These are phyloP conservation scores for Cantharis lateralis DNA, from an alignment of 2,888 invertebrate genomes.

Conservation along the genomic window DNA sequence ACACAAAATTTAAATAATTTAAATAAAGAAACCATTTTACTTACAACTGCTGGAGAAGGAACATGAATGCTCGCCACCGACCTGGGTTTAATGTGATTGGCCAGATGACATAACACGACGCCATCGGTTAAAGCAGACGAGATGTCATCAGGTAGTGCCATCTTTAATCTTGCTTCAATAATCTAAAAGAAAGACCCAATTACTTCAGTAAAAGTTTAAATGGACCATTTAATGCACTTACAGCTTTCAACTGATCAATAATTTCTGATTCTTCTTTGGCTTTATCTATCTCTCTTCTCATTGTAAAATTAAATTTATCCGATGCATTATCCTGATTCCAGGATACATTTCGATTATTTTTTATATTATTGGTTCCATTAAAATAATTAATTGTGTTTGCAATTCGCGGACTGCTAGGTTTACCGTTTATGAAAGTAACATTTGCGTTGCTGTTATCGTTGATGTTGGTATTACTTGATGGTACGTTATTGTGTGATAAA, in stretches of 20 bases:
- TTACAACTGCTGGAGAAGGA: constrained; percentile 88
- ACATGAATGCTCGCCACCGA: constrained; percentile 94
- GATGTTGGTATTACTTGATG: constrained; percentile 53
- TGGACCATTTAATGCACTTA: constrained; percentile 55
- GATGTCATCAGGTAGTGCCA: constrained; percentile 85
- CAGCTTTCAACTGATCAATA: constrained; percentile 80
- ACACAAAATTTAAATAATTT: constrained; percentile 21
- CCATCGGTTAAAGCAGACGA: constrained; percentile 87
- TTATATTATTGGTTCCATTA: constrained; percentile 59
- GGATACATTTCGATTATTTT: constrained; percentile 60
- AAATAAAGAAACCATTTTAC: constrained; percentile 42
- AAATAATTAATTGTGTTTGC: constrained; percentile 64
- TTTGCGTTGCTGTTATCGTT: constrained; percentile 55
- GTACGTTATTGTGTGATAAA: constrained; percentile 63
- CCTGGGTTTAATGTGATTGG: constrained; percentile 88
- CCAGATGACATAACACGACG: constrained; percentile 91
- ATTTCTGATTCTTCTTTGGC: constrained; percentile 88
- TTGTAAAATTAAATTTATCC: constrained; percentile 86
- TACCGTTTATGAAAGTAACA: constrained; percentile 49
- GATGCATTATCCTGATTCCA: constrained; percentile 74
- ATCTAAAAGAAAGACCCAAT: constrained; percentile 62
- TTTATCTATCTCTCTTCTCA: constrained; percentile 89
- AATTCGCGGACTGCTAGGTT: constrained; percentile 56
- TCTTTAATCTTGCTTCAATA: constrained; percentile 87
- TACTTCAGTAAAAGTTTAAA: constrained; percentile 28